Conservation (phyloP, 2,888 invertebrate genomes). For the Anodontia alba region DNA sequence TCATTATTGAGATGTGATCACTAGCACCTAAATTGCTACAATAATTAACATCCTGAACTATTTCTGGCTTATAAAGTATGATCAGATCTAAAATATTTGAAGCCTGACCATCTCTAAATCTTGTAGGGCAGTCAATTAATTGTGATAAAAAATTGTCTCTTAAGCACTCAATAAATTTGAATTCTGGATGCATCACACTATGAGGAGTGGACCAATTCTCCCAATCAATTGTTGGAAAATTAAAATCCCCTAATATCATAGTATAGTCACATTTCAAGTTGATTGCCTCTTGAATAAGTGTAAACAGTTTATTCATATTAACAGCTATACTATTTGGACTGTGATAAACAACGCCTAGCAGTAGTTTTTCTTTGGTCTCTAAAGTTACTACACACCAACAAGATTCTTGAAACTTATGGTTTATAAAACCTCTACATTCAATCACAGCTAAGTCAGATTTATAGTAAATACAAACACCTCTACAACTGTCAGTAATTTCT, state of each 20-base stretch:
- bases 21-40: slow-evolving; percentile 14
- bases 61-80: background rate
- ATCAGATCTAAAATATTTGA: slow-evolving; percentile 20
- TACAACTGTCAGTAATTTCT: background rate
- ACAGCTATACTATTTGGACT: slow-evolving; percentile 4
- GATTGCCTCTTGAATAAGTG: background rate
- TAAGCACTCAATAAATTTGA: slow-evolving; percentile 1
- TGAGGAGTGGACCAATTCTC: slow-evolving; percentile 8
- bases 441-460: background rate
- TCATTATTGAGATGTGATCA: slow-evolving; percentile 13
- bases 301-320: background rate
- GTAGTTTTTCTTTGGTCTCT: slow-evolving; percentile 5
- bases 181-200: slow-evolving; percentile 7
- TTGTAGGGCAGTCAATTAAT: background rate
- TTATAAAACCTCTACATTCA: background rate
- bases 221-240: slow-evolving; percentile 11
- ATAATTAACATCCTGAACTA: background rate
- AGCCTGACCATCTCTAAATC: slow-evolving; percentile 9
- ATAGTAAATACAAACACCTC: slow-evolving; percentile 3
- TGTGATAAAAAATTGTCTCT: slow-evolving; percentile 20
- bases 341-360: slow-evolving; percentile 8
- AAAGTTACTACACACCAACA: slow-evolving; percentile 10
- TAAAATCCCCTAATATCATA: slow-evolving; percentile 10
- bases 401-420: slow-evolving; percentile 12
- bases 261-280: slow-evolving; percentile 16